A percentile compares a stretch with the other conserved stretches of the same genome.
These are phyloP conservation scores for Lapara coniferarum DNA, from an alignment of 2,888 invertebrate genomes.

Conservation along the genomic window DNA sequence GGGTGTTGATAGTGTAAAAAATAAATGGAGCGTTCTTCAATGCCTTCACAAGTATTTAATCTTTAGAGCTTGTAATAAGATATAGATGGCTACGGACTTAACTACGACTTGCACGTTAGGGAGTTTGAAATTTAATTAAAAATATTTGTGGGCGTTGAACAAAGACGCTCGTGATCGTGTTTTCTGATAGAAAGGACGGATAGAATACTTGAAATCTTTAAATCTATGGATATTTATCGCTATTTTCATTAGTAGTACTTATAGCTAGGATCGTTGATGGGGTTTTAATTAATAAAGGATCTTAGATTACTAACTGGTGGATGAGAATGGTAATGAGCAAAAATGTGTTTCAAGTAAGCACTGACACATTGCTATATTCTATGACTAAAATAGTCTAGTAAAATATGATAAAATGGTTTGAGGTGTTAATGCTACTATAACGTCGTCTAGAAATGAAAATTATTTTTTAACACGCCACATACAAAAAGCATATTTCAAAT, in stretches of 20 bases:
- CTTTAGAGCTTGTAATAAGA: background rate
- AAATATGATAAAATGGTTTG: no score
- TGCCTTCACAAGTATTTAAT: background rate
- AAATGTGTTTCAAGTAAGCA: no score
- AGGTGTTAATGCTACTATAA: no score
- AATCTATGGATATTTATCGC: background rate
- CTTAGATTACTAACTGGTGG: no score
- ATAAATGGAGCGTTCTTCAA: background rate
- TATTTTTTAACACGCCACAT: no score
- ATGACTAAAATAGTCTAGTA: no score
- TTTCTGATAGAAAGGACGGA: constrained; percentile 4
- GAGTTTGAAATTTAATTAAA: constrained; percentile 27
- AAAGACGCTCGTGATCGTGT: constrained; percentile 18
- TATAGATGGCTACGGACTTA: background rate
- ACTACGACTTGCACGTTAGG: constrained; percentile 17
- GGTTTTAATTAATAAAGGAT: no score
- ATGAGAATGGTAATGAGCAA: no score
- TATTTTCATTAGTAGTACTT: background rate
- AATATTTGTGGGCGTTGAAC: constrained; percentile 22
- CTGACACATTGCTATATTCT: no score
- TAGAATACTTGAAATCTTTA: background rate
- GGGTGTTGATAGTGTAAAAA: background rate
- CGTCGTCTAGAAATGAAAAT: no score
- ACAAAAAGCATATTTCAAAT: no score
- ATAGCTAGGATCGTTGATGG: no score